Evolutionary conservation across 1,140 invertebrate species (phyloP).

Genomic region (Leptopilina boulardi): DNA sequence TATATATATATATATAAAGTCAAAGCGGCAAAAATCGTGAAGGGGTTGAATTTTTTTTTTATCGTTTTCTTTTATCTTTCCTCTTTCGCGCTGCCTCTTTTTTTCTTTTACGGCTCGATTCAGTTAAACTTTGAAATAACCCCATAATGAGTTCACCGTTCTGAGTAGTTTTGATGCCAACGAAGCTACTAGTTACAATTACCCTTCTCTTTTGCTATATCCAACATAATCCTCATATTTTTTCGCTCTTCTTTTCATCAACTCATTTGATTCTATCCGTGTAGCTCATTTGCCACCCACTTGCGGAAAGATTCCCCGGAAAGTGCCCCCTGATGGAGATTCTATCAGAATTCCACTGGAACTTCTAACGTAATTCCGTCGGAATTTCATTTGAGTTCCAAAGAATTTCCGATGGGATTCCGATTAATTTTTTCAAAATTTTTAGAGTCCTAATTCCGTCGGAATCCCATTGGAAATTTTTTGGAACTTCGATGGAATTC

Average conservation of each 20-base stretch:
- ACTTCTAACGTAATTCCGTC: too few species aligned
- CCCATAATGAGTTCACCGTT: constrained; percentile 65
- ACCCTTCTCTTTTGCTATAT: constrained; percentile 35
- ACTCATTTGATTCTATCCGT: constrained; percentile 23
- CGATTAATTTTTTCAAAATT: too few species aligned
- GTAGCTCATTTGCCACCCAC: not conserved
- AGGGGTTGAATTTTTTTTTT: constrained; percentile 11
- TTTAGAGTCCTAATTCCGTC: too few species aligned
- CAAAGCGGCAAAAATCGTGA: not conserved
- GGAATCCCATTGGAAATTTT: too few species aligned
- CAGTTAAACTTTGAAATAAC: constrained; percentile 70
- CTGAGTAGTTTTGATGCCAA: constrained; percentile 51
- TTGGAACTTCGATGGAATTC: too few species aligned
- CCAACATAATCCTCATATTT: not conserved
- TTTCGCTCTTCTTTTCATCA: not conserved
- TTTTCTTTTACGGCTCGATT: constrained; percentile 56
- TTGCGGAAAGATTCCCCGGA: too few species aligned
- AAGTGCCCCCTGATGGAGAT: too few species aligned
- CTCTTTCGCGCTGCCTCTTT: constrained; percentile 42
- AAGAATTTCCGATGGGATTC: too few species aligned
- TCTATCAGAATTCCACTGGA: too few species aligned
- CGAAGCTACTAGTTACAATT: constrained; percentile 57
- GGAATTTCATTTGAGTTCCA: too few species aligned
- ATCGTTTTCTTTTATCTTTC: constrained; percentile 54
- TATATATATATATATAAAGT: not conserved